These are phyloP conservation scores for Kryptolebias ocellatus DNA, from an alignment of 2,797 vertebrate genomes.

Conservation along the genomic window DNA sequence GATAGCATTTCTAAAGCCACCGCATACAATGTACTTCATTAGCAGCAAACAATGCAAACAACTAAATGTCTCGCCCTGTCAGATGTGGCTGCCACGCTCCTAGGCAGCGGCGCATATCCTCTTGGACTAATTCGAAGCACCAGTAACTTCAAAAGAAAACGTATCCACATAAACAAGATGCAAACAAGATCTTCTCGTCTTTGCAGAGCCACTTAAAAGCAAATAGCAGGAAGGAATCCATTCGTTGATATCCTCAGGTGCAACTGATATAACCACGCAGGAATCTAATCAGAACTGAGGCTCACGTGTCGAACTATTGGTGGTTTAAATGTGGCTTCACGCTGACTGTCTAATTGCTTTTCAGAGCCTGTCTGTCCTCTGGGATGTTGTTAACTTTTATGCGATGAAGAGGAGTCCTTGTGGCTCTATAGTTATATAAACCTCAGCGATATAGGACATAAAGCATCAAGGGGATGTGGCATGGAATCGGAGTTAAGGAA, in stretches of 20 bases:
- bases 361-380: constrained; percentile 52
- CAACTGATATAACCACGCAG: constrained; percentile 44
- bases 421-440: constrained; percentile 56
- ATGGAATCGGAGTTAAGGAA: constrained; percentile 32
- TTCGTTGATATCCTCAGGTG: constrained; percentile 57
- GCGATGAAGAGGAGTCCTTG: constrained; percentile 49
- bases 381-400: constrained; percentile 70
- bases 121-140: constrained; percentile 33
- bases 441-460: constrained; percentile 36
- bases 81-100: constrained; percentile 47
- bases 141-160: constrained; percentile 51
- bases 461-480: constrained; percentile 53
- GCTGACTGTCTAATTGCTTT: constrained; percentile 70
- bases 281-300: constrained; percentile 62
- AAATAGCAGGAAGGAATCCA: constrained; percentile 50
- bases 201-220: constrained; percentile 48
- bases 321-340: constrained; percentile 54
- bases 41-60: constrained; percentile 47
- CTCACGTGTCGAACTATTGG: constrained; percentile 63
- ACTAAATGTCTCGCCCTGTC: constrained; percentile 29
- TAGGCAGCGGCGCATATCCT: constrained; percentile 31
- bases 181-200: constrained; percentile 27
- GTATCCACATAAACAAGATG: constrained; percentile 16
- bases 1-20: constrained; percentile 32
- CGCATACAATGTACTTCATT: constrained; percentile 26